A percentile compares a stretch with the other conserved stretches of the same genome.
Conservation (phyloP, 1,140 invertebrate species). For the Venturia canescens region DNA sequence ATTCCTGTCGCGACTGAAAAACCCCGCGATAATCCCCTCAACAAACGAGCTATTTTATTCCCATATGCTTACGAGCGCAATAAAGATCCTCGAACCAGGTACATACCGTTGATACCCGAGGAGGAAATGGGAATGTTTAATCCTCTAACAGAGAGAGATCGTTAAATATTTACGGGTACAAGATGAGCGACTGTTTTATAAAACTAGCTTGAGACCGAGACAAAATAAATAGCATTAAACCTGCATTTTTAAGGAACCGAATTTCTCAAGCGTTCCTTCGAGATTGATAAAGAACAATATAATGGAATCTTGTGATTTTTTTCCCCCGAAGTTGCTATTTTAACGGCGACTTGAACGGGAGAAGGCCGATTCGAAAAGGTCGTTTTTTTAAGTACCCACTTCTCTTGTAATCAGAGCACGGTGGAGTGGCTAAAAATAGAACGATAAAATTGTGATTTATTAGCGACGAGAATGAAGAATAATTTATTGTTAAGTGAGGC, state of each 20-base stretch:
- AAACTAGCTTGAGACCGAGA: neutral
- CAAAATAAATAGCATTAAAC: neutral
- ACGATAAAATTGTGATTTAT: no score
- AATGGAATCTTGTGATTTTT: no score
- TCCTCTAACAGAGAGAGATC: conserved; percentile 52
- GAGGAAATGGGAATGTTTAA: conserved; percentile 64
- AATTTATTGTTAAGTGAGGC: no score
- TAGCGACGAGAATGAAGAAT: no score
- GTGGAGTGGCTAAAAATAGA: no score
- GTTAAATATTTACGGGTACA: conserved; percentile 42
- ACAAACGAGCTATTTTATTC: conserved; percentile 65
- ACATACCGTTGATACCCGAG: conserved; percentile 72
- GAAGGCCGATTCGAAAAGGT: no score
- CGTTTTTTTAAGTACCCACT: no score
- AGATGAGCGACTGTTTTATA: neutral
- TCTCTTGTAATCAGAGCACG: no score
- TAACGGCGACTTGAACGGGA: no score
- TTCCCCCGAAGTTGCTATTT: no score
- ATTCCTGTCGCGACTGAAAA: conserved; percentile 58
- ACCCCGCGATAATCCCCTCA: conserved; percentile 49
- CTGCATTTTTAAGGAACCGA: neutral
- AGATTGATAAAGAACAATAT: no score
- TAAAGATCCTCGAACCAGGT: conserved; percentile 72
- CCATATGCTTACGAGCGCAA: conserved; percentile 72
- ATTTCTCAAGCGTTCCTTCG: no score